Percentiles rank a stretch among this genome's conserved stretches.
Conservation (phyloP, 1,140 invertebrate species). For the Galleria mellonella region DNA sequence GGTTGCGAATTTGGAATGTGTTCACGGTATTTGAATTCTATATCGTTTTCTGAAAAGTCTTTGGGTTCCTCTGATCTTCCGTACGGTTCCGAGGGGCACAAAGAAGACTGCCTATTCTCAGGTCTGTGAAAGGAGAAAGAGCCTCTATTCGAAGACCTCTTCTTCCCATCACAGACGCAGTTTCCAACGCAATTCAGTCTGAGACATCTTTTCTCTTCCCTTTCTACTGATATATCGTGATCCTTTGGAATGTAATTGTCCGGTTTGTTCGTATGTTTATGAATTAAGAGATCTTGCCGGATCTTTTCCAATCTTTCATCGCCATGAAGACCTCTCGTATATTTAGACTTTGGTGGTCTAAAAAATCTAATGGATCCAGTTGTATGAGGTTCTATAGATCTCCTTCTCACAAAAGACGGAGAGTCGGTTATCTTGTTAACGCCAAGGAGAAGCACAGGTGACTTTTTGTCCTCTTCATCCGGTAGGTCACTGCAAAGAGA, state of each 20-base stretch:
- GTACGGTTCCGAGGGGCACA: slow-evolving; percentile 46
- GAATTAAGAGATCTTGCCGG: slow-evolving; percentile 58
- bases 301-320: slow-evolving; percentile 65
- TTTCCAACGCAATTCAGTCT: slow-evolving; percentile 52
- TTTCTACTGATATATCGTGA: slow-evolving; percentile 42
- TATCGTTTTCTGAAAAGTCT: slow-evolving; percentile 56
- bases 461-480: slow-evolving; percentile 66
- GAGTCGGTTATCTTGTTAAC: slow-evolving; percentile 67
- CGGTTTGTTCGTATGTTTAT: slow-evolving; percentile 41
- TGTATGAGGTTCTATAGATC: slow-evolving; percentile 46
- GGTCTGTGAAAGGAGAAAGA: slow-evolving; percentile 60
- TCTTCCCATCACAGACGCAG: slow-evolving; percentile 53
- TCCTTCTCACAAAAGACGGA: slow-evolving; percentile 47
- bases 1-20: slow-evolving; percentile 58
- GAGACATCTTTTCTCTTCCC: slow-evolving; percentile 39
- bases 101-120: slow-evolving; percentile 42
- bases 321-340: slow-evolving; percentile 57
- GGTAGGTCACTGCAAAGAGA: slow-evolving; percentile 62
- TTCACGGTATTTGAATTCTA: slow-evolving; percentile 65
- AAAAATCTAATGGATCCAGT: slow-evolving; percentile 60
- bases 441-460: slow-evolving; percentile 60
- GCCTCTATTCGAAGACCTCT: slow-evolving; percentile 43
- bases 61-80: slow-evolving; percentile 23
- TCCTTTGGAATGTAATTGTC: slow-evolving; percentile 60
- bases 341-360: slow-evolving; percentile 60